Conservation (phyloP, 2,888 invertebrate genomes). For the Pyrrhosoma nymphula region DNA sequence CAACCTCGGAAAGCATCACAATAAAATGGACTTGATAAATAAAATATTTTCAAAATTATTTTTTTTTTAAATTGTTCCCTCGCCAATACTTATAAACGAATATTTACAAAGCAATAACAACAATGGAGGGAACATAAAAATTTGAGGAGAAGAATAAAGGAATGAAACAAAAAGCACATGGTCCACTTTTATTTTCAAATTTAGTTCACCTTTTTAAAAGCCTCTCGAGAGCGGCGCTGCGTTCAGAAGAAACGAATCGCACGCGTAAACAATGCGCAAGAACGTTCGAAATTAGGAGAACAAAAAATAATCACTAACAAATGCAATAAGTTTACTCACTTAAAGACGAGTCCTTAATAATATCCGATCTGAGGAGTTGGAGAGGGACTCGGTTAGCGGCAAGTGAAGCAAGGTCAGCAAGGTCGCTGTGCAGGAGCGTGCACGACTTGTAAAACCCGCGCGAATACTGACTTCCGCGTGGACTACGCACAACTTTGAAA, state of each 20-base stretch:
- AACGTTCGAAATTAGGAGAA: neutral
- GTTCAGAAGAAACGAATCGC: neutral
- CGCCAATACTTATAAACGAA: too few species aligned
- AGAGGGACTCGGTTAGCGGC: neutral
- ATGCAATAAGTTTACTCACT: neutral
- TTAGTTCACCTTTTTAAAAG: too few species aligned
- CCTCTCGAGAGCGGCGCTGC: too few species aligned
- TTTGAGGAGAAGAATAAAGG: neutral
- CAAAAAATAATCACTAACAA: neutral
- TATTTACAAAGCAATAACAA: too few species aligned
- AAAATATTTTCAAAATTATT: too few species aligned
- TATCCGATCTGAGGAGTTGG: neutral
- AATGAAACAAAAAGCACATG: neutral
- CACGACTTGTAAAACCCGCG: slow-evolving; percentile 15
- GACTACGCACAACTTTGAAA: slow-evolving; percentile 20
- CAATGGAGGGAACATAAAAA: too few species aligned
- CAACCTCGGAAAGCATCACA: too few species aligned
- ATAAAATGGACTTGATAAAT: too few species aligned
- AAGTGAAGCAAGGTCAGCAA: too few species aligned
- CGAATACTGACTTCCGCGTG: slow-evolving; percentile 2
- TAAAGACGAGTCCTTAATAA: neutral
- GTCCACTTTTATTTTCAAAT: neutral
- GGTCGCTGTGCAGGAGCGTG: neutral
- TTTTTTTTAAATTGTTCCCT: too few species aligned
- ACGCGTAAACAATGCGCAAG: neutral